phyloP scores from a whole-genome alignment of 2,113 vertebrate species.

The Tricholaema leucomelas region DNA sequence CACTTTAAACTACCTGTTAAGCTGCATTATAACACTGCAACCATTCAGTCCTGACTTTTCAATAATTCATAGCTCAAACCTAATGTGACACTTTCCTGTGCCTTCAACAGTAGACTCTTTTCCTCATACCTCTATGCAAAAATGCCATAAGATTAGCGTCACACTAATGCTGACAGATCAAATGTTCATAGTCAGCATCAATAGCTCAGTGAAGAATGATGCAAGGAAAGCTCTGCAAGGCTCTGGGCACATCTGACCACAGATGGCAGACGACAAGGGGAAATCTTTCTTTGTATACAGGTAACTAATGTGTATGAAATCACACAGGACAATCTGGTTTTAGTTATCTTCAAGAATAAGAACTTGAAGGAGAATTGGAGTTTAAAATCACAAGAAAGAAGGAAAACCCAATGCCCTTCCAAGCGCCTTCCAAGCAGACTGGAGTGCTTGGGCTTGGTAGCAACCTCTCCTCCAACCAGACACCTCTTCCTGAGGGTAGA shows the following conservation, averaged over 20 bases:
- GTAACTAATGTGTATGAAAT: not conserved
- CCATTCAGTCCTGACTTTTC: not conserved
- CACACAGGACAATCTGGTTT: not conserved
- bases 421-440: not conserved
- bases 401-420: not conserved
- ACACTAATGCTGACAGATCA: not conserved
- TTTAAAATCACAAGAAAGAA: not conserved
- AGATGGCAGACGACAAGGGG: not conserved
- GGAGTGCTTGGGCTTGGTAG: not conserved
- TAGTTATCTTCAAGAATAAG: not conserved
- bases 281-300: not conserved
- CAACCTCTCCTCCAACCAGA: not conserved
- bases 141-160: not conserved
- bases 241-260: not conserved
- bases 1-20: not conserved
- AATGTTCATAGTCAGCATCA: not conserved
- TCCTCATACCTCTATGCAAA: not conserved
- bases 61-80: not conserved
- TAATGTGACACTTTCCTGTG: not conserved
- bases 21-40: not conserved
- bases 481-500: not conserved
- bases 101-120: not conserved
- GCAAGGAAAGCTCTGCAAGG: not conserved
- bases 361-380: not conserved
- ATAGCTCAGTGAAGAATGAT: not conserved